Evolutionary conservation across 2,797 vertebrate genomes (phyloP), one percentile per base, ranked within the genome.

Genomic region (Salmo trutta): DNA sequence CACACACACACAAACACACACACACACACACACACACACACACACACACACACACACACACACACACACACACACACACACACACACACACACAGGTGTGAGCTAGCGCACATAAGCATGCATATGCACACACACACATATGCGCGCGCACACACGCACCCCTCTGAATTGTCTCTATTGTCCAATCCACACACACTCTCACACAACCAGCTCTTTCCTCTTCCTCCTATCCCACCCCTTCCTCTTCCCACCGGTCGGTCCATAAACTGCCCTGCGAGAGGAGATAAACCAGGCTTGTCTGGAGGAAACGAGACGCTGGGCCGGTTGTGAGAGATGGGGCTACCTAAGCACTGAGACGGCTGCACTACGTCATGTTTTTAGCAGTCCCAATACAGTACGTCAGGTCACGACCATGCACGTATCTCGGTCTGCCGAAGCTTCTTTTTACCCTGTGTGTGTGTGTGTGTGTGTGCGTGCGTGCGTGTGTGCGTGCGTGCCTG

Each of bases 221-320:
- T 29, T 33, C 71, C 71, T 56, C 29, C 71, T 5, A 29, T 36
- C 24, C 41, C 2, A 47, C 41, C 41, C 53, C 16, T 73, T 56
- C 29, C 27, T 73, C 71, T 54, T 73, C 3, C 27, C 16, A 56
- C 24, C 53, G 54, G 12, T 54, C 67, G 27, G 51, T 68, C 67
- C 47, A 19, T 70, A n/a, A 33, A 47, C 21, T 54, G 29, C 41
- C 21, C 71, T 59, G 56, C 7, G 71, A 73, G 6, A 76, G 54
- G 54, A 76, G 67, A 56, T 56, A 71, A 65, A 71, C 67, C 70
- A 59, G 75, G 54, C 75, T 71, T 47, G 75, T 64, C 54, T 71
- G 54, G 67, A 71, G 68, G 67, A 72, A 65, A 71, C 33, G 16
- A 59, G 29, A 36, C 19, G 31, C 51, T 69, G 8, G 41, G 36